Base-by-base conservation (phyloP, 2,113 vertebrate genomes). In the Climacteris rufus region DNA sequence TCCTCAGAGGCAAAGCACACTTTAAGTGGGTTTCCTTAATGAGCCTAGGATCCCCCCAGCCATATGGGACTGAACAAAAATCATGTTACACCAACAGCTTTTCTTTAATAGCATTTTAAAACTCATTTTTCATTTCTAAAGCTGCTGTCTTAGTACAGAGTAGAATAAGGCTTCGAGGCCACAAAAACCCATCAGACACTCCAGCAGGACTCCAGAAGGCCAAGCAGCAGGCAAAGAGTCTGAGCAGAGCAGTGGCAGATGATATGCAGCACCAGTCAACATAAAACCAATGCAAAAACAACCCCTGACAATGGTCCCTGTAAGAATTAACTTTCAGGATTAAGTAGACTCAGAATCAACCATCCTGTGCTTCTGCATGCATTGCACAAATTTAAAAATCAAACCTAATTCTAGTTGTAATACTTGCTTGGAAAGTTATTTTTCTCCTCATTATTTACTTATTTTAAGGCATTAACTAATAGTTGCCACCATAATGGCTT, bases 401-500 rank as follows among this genome's bases (percentile, higher is more conserved):
- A 63, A 50, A 66, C 42, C 30, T 17, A 35, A 33, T 75, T 59
- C 50, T 74, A 7, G 45, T 47, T 49, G 45, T 12, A 50, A 81
- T 66, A 42, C 3, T 30, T 20, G 33, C 8, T 33, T 22, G 30
- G 33, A 50, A 89, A 81, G 56, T 12, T 57, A 3, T 50, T 74
- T 74, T 77, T 21, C 25, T 83, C 28, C 52, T 49, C 14, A 10
- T 35, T 72, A 49, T 42, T n/a, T 57, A 47, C 13, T 27, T 28
- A 18, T 54, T 65, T 80, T 39, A 52, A 60, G 71, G 27, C n/a
- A 40, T 28, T 49, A 78, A 35, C 15, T 18, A 33, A 25, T 4
- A 56, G n/a, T 21, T 54, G 35, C 54, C 30, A 31, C 7, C 0
- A 0, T 12, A 77, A 77, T 9, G 49, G 14, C 3, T 57, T 27